Evolutionary conservation across 92 coral and sea anemone species (phyloP), one percentile per base, ranked within the genome.

Genomic region (Phymanthus crucifer): DNA sequence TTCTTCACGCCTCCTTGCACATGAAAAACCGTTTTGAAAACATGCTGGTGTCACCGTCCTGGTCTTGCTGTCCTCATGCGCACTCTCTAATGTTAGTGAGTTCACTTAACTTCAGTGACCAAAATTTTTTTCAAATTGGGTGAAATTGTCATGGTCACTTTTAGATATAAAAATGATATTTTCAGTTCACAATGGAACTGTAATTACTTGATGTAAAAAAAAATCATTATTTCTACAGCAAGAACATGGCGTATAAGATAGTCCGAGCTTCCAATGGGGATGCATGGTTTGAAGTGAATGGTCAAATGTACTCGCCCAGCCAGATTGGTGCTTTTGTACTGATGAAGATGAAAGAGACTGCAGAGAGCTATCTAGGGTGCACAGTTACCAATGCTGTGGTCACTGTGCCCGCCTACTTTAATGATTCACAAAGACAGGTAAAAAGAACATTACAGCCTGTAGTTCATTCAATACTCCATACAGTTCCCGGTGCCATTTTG

Each of bases 351-450:
- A 94, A 94, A 40, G 98, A 94, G 64, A 94, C 98, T 14, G 98
- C 96, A 0, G 98, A 94, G 27, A 94, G 67, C 66, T 94, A 94
- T 77, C 81, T 94, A 52, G 91, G 91, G n/a, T 86, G 91, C 18
- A 84, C 89, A 8, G 95, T 93, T 47, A 91, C 90, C 67, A 94
- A 94, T 87, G 98, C 98, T 5, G 98, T 94, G 3, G 84, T 94
- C 38, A 94, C 98, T 29, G 98, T 94, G 12, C 98, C 98, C 36
- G 98, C 98, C 1, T 94, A 94, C 81, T 94, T 94, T 72, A 94
- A 94, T 74, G 98, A 94, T 78, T 91, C 98, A 4, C 98, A 94
- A 64, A 89, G 98, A 89, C 98, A 94, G 98, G 98, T 94, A 77
- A 24, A 29, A 6, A 54, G 14, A 43, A 43, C n/a, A n/a, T n/a